phyloP scores from a whole-genome alignment of 2,113 vertebrate species.

The Nothocercus nigrocapillus region DNA sequence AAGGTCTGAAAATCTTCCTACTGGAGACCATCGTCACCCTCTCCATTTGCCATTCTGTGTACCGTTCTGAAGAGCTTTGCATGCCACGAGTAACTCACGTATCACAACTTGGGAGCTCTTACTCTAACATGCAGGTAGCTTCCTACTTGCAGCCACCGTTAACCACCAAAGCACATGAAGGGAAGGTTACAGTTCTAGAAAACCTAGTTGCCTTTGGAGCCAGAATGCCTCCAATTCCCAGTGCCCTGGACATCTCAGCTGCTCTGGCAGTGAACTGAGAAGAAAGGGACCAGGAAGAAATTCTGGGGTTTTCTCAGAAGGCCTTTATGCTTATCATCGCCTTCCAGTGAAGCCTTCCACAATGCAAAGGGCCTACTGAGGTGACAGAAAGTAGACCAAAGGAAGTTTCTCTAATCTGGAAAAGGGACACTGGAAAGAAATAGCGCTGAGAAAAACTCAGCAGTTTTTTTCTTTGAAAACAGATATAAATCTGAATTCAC shows the following conservation, averaged over 20 bases:
- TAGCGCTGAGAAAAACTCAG: background rate
- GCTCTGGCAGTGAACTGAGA: background rate
- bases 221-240: background rate
- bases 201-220: background rate
- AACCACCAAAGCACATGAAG: fast-evolving
- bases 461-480: background rate
- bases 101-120: background rate
- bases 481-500: background rate
- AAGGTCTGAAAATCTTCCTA: background rate
- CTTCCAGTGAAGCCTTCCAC: background rate
- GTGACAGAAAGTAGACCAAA: background rate
- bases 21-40: background rate
- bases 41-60: background rate
- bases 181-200: background rate
- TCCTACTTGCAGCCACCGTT: background rate
- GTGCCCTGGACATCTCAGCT: background rate
- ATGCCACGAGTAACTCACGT: background rate
- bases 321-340: background rate
- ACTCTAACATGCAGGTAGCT: background rate
- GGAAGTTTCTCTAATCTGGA: background rate
- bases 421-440: background rate
- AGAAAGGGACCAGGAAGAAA: background rate
- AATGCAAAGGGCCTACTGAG: background rate
- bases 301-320: background rate
- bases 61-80: background rate